Evolutionary conservation across 2,797 vertebrate genomes (phyloP).

Genomic region (Dicrostonyx torquatus): DNA sequence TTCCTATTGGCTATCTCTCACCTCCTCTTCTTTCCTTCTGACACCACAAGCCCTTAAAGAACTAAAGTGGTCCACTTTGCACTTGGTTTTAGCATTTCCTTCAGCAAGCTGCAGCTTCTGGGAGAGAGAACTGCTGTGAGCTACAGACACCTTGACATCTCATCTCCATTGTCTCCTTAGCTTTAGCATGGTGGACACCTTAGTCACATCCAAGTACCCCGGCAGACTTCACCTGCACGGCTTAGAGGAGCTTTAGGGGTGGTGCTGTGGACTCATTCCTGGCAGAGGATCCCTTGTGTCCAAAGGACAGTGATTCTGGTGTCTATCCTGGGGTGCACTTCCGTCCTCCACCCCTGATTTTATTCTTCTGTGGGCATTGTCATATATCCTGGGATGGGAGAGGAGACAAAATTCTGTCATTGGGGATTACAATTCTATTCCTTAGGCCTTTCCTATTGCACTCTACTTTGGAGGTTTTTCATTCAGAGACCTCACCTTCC

Average conservation of each 20-base stretch:
- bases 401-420: not conserved
- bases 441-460: not conserved
- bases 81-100: not conserved
- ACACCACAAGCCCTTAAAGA: slow-evolving; percentile 4
- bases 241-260: too few species aligned
- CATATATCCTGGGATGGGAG: not conserved
- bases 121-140: not conserved
- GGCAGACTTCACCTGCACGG: not conserved
- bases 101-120: not conserved
- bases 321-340: not conserved
- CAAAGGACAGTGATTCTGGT: not conserved
- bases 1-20: not conserved
- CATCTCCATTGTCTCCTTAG: not conserved
- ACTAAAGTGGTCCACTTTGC: not conserved
- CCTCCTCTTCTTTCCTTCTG: not conserved
- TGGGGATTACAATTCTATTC: not conserved
- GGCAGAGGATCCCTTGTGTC: not conserved
- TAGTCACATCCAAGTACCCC: not conserved
- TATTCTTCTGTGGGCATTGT: not conserved
- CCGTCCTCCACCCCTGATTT: accelerated
- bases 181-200: not conserved
- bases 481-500: slow-evolving; percentile 87
- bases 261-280: not conserved
- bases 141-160: not conserved
- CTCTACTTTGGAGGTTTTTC: slow-evolving; percentile 75